Conservation (phyloP, 1,140 invertebrate genomes). For the Dryas iulia region DNA sequence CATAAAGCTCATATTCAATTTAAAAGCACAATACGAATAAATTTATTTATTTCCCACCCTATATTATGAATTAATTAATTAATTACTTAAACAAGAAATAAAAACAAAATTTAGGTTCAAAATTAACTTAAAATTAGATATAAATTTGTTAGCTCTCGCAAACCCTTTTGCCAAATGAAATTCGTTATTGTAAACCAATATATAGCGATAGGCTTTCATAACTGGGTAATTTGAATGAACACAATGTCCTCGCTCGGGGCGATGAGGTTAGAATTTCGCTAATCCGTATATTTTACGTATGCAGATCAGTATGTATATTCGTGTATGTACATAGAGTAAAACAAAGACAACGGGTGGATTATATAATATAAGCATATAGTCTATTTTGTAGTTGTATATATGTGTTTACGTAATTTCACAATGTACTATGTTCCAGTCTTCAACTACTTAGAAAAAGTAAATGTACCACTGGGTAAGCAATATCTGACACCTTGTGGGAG, state of each 20-base stretch:
- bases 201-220: background rate
- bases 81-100: too few relatives aligned
- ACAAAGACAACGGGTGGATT: background rate
- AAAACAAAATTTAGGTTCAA: background rate
- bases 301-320: background rate
- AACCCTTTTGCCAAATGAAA: background rate
- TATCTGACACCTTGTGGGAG: too few relatives aligned
- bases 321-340: background rate
- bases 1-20: too few relatives aligned
- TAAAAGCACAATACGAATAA: too few relatives aligned
- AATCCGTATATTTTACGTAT: slow-evolving; percentile 3
- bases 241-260: slow-evolving; percentile 2
- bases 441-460: too few relatives aligned
- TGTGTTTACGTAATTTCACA: too few relatives aligned
- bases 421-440: too few relatives aligned
- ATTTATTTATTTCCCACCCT: too few relatives aligned
- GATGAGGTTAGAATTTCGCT: background rate
- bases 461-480: too few relatives aligned
- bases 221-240: background rate
- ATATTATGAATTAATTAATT: too few relatives aligned
- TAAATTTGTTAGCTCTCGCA: background rate
- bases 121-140: background rate
- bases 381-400: too few relatives aligned
- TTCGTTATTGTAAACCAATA: slow-evolving; percentile 3
- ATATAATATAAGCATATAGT: background rate